These are phyloP conservation scores for Pollenia amentaria DNA, from an alignment of 2,888 invertebrate species.

Conservation along the genomic window DNA sequence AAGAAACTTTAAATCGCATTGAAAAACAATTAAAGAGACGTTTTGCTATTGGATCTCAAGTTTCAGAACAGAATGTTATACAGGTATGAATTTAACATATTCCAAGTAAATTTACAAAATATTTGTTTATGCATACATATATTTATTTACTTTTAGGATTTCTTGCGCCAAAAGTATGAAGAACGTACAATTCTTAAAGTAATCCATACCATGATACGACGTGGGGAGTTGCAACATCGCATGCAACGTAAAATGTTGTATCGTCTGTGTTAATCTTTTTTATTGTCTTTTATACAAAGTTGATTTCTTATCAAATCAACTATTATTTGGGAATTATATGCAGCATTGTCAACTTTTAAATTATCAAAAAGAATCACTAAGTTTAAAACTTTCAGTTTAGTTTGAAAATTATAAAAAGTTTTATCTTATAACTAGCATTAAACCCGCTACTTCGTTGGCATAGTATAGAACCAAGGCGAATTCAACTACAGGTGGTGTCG, in stretches of 20 bases:
- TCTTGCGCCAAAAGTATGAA: slow-evolving; percentile 92
- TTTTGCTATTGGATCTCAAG: slow-evolving; percentile 98
- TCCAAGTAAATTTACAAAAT: background rate
- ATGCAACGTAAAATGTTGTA: slow-evolving; percentile 99
- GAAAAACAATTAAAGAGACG: slow-evolving; percentile 97
- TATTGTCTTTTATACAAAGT: background rate
- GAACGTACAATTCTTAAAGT: slow-evolving; percentile 95
- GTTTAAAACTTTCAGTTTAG: too few species aligned
- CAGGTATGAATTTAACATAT: slow-evolving; percentile 84
- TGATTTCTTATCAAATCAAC: background rate
- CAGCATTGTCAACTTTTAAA: too few species aligned
- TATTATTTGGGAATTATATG: background rate
- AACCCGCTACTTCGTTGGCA: too few species aligned
- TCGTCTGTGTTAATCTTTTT: slow-evolving; percentile 89
- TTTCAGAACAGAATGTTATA: slow-evolving; percentile 96
- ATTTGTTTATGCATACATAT: too few species aligned
- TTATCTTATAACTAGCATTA: too few species aligned
- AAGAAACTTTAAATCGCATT: slow-evolving; percentile 93
- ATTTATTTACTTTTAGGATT: slow-evolving; percentile 86
- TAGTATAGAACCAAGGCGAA: too few species aligned
- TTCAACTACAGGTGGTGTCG: too few species aligned
- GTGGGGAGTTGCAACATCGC: slow-evolving; percentile 98
- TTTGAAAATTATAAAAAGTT: too few species aligned
- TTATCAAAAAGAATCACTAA: too few species aligned
- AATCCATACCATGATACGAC: slow-evolving; percentile 95